phyloP scores from a whole-genome alignment of 2,888 invertebrate species.

The Ectobius pallidus region DNA sequence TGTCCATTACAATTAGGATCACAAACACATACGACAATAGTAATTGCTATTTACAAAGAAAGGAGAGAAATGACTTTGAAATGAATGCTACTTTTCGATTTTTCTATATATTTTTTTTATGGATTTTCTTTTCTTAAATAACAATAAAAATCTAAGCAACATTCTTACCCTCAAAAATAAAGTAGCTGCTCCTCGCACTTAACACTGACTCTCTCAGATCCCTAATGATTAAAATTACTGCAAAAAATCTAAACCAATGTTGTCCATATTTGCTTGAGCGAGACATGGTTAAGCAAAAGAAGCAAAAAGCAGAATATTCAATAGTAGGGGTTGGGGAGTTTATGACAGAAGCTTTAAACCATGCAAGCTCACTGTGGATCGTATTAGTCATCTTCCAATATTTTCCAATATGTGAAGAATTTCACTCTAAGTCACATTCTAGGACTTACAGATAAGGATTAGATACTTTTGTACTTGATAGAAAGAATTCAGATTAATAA shows the following conservation, averaged over 20 bases:
- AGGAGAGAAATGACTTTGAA: conserved; percentile 25
- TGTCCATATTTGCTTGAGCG: not conserved
- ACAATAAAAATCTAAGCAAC: conserved; percentile 26
- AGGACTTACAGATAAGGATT: too few relatives aligned
- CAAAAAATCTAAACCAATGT: too few relatives aligned
- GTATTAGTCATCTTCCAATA: too few relatives aligned
- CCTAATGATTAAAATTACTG: not conserved
- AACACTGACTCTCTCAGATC: not conserved
- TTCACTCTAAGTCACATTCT: too few relatives aligned
- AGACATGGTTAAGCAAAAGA: conserved; percentile 22
- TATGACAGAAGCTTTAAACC: too few relatives aligned
- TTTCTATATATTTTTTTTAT: conserved; percentile 14
- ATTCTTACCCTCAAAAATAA: conserved; percentile 15
- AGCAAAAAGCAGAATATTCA: conserved; percentile 1
- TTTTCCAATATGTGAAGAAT: too few relatives aligned
- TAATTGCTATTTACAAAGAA: conserved; percentile 22
- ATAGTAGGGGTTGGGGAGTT: too few relatives aligned
- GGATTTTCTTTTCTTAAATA: conserved; percentile 14
- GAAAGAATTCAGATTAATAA: too few relatives aligned
- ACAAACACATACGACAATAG: conserved; percentile 16
- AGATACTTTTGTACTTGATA: too few relatives aligned
- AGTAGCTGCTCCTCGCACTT: conserved; percentile 4
- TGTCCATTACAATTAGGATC: not conserved
- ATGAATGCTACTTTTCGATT: conserved; percentile 18
- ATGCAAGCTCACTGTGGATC: too few relatives aligned